Evolutionary conservation across 2,113 vertebrate genomes (phyloP).

Genomic region (Colaptes auratus): DNA sequence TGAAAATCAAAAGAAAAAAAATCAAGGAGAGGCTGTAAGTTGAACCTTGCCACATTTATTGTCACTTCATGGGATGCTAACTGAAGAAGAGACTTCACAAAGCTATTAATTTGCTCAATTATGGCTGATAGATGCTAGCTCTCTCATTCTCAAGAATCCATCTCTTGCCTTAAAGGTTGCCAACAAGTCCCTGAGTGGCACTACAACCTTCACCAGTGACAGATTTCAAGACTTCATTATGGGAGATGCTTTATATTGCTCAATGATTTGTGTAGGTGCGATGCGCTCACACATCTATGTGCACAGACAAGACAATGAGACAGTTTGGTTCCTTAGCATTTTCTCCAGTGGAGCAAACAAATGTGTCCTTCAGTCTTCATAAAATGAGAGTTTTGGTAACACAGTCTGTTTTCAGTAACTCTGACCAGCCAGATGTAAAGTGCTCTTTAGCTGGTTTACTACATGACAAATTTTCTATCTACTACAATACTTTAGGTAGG

Average conservation of each 20-base stretch:
- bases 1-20: neutral
- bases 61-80: constrained; percentile 45
- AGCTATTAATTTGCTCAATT: constrained; percentile 67
- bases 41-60: neutral
- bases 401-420: neutral
- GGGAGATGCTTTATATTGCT: neutral
- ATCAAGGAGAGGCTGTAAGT: neutral
- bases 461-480: neutral
- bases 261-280: constrained; percentile 13
- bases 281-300: neutral
- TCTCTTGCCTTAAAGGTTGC: constrained; percentile 34
- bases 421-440: neutral
- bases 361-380: neutral
- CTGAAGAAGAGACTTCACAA: constrained; percentile 6
- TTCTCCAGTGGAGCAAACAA: neutral
- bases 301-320: neutral
- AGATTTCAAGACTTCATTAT: constrained; percentile 9
- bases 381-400: constrained; percentile 21
- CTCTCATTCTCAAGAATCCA: neutral
- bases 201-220: neutral
- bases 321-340: neutral
- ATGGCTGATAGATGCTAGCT: constrained; percentile 48
- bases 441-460: neutral
- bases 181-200: constrained; percentile 48
- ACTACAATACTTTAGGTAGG: neutral